These are phyloP conservation scores for Hiodon tergisus DNA, from an alignment of 2,113 vertebrate genomes.

Conservation along the genomic window DNA sequence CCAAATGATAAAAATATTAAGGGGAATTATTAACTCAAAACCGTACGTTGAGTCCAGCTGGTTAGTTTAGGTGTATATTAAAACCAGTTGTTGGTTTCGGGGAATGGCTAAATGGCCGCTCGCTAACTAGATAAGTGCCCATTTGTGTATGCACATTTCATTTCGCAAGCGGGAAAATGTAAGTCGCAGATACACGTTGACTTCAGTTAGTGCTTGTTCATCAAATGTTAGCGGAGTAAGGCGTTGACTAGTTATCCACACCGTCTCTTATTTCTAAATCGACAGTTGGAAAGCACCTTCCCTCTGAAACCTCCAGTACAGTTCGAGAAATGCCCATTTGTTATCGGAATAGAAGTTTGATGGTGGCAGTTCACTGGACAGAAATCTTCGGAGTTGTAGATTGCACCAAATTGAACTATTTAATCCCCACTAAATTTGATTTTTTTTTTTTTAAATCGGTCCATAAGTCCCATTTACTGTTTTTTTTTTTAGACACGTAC, in stretches of 20 bases:
- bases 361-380: no score
- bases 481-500: not conserved
- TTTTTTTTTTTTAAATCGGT: not conserved
- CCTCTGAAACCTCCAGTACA: conserved; percentile 31
- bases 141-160: not conserved
- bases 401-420: not conserved
- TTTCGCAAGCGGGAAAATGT: not conserved
- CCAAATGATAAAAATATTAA: not conserved
- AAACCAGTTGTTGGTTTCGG: not conserved
- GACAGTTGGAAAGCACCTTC: conserved; percentile 51
- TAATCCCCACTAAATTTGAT: not conserved
- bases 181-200: not conserved
- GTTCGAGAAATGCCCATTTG: conserved; percentile 11
- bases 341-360: no score
- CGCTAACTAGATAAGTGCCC: not conserved
- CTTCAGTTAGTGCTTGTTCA: not conserved
- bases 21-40: not conserved
- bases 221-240: not conserved
- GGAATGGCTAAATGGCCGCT: not conserved
- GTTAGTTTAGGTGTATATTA: not conserved
- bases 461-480: not conserved
- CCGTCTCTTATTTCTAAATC: not conserved
- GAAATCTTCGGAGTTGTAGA: no score
- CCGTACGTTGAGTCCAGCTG: not conserved
- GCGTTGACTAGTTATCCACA: not conserved